Evolutionary conservation across 53 echinoderm and acorn worm species (phyloP).

Genomic region (Echinarachnius parma): DNA sequence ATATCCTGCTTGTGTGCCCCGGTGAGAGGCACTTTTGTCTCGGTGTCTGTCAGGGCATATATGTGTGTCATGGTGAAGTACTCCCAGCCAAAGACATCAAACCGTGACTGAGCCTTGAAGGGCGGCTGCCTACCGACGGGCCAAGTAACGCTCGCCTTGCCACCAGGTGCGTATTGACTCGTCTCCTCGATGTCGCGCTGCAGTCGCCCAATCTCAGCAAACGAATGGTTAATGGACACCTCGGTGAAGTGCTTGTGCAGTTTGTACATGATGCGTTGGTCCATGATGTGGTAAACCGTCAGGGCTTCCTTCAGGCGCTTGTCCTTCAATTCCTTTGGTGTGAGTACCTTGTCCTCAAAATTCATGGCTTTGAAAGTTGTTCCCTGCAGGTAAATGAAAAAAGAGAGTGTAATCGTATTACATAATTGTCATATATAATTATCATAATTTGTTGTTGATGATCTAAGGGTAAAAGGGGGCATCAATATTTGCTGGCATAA

Average conservation of each 20-base stretch:
- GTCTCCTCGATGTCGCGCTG: conserved; percentile 66
- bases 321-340: conserved; percentile 66
- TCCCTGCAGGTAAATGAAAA: conserved; percentile 46
- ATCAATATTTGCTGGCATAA: no score
- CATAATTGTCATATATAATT: no score
- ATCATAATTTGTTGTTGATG: no score
- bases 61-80: conserved; percentile 97
- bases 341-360: conserved; percentile 80
- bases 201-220: conserved; percentile 59
- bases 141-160: conserved; percentile 74
- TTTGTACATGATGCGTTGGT: conserved; percentile 80
- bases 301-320: conserved; percentile 63
- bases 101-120: conserved; percentile 75
- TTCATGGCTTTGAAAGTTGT: conserved; percentile 73
- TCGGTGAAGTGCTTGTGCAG: conserved; percentile 92
- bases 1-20: conserved; percentile 94
- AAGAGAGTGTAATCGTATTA: background rate
- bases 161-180: conserved; percentile 70
- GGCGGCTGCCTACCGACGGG: conserved; percentile 74
- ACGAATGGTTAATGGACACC: conserved; percentile 67
- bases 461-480: no score
- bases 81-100: conserved; percentile 92
- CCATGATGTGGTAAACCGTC: conserved; percentile 82
- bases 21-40: conserved; percentile 72
- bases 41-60: conserved; percentile 64